These are phyloP conservation scores for Belonocnema kinseyi DNA, from an alignment of 1,140 invertebrate species.

Conservation along the genomic window DNA sequence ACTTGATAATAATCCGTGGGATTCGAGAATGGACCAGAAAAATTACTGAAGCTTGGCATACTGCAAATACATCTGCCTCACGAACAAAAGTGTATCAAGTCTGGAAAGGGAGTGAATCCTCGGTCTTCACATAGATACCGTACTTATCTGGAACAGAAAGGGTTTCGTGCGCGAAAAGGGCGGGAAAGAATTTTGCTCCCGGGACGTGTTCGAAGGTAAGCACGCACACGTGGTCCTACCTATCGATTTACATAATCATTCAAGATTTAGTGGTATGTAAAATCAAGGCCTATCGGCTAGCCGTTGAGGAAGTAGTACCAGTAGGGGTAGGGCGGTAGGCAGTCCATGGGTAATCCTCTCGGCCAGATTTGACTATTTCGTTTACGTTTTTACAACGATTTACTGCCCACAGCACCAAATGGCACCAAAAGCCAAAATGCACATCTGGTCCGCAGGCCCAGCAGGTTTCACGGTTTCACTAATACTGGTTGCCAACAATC, in stretches of 20 bases:
- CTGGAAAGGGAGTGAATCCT: too few relatives aligned
- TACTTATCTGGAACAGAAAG: background rate
- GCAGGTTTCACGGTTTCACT: slow-evolving; percentile 43
- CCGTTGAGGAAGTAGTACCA: background rate
- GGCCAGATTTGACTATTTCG: background rate
- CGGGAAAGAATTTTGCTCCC: slow-evolving; percentile 18
- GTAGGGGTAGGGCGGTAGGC: background rate
- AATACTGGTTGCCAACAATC: slow-evolving; percentile 40
- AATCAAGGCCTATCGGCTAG: slow-evolving; percentile 26
- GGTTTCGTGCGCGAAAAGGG: slow-evolving; percentile 19
- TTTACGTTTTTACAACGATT: slow-evolving; percentile 1
- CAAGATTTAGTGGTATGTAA: slow-evolving; percentile 33
- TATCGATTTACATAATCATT: slow-evolving; percentile 38
- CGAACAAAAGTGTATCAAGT: background rate
- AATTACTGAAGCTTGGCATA: background rate
- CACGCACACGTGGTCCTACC: slow-evolving; percentile 32
- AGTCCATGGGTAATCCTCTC: background rate
- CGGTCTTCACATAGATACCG: too few relatives aligned
- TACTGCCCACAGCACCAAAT: background rate
- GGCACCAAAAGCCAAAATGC: slow-evolving; percentile 25
- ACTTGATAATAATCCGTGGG: slow-evolving; percentile 22
- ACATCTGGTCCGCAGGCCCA: slow-evolving; percentile 63
- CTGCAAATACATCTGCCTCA: background rate
- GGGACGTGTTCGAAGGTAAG: slow-evolving; percentile 18
- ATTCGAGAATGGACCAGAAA: slow-evolving; percentile 21